These are phyloP conservation scores for Carpatolechia fugitivella DNA, from an alignment of 2,888 invertebrate genomes.

Conservation along the genomic window DNA sequence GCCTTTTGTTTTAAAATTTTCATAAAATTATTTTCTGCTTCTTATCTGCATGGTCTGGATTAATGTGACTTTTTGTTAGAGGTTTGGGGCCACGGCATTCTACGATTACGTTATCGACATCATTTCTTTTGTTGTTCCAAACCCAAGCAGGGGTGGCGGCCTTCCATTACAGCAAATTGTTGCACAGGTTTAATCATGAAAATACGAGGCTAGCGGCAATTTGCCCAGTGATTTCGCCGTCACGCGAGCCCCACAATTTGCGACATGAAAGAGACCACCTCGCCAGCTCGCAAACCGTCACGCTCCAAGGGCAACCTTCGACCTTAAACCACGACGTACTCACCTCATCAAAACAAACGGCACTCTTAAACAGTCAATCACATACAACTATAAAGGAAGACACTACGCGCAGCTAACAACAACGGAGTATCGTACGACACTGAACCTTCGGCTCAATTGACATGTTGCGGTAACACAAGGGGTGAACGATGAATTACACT, in stretches of 20 bases:
- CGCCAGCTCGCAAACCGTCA: slow-evolving; percentile 38
- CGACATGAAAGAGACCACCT: slow-evolving; percentile 35
- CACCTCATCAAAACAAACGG: slow-evolving; percentile 69
- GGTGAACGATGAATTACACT: slow-evolving; percentile 33
- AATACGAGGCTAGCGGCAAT: slow-evolving; percentile 32
- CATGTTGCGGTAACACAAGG: slow-evolving; percentile 47
- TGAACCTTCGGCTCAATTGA: slow-evolving; percentile 51
- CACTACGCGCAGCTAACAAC: slow-evolving; percentile 49
- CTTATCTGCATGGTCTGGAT: neutral
- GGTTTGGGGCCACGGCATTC: neutral
- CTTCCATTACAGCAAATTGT: slow-evolving; percentile 30
- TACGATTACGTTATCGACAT: slow-evolving; percentile 5
- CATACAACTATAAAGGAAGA: slow-evolving; percentile 56
- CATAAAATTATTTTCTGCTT: too few species aligned
- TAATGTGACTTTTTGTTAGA: neutral
- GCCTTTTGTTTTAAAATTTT: too few species aligned
- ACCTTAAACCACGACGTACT: slow-evolving; percentile 56
- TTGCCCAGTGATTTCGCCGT: slow-evolving; percentile 50
- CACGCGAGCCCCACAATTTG: slow-evolving; percentile 54
- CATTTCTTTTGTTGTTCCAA: slow-evolving; percentile 13
- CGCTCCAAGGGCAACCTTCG: slow-evolving; percentile 57
- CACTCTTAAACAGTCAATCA: slow-evolving; percentile 46
- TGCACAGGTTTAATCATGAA: slow-evolving; percentile 23
- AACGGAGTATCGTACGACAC: slow-evolving; percentile 16
- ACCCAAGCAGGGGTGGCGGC: slow-evolving; percentile 17